These are phyloP conservation scores for Podarcis raffonei DNA, from an alignment of 2,113 vertebrate genomes.

Conservation along the genomic window DNA sequence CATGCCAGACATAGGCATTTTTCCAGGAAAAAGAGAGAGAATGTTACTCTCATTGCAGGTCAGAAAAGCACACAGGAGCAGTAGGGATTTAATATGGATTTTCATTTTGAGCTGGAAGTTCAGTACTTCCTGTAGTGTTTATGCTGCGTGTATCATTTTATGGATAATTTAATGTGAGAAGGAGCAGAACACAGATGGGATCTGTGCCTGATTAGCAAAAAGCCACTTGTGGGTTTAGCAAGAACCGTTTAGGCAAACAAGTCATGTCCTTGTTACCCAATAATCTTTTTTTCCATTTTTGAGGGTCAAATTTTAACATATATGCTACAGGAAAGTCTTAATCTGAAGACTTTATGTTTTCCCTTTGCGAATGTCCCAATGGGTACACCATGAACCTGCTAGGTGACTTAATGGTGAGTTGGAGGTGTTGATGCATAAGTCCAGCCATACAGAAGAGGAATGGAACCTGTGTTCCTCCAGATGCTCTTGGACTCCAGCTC, in stretches of 20 bases:
- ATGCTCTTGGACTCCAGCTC: no score
- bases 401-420: not conserved
- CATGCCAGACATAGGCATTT: not conserved
- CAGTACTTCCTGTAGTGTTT: conserved; percentile 1
- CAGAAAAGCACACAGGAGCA: not conserved
- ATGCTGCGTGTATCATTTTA: conserved; percentile 6
- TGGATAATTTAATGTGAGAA: conserved; percentile 28
- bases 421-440: not conserved
- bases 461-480: no score
- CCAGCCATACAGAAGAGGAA: not conserved
- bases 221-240: not conserved
- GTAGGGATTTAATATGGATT: conserved; percentile 7
- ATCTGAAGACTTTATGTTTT: not conserved
- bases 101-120: conserved; percentile 32
- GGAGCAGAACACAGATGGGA: conserved; percentile 1
- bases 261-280: not conserved
- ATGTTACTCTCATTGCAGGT: not conserved
- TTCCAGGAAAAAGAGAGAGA: not conserved
- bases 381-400: not conserved
- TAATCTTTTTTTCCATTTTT: not conserved
- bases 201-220: conserved; percentile 3
- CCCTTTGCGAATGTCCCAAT: not conserved
- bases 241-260: not conserved
- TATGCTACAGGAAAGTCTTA: not conserved
- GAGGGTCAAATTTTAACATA: conserved; percentile 12